Base-by-base conservation (phyloP, 2,797 vertebrate genomes). In the Phaenicophaeus curvirostris region DNA sequence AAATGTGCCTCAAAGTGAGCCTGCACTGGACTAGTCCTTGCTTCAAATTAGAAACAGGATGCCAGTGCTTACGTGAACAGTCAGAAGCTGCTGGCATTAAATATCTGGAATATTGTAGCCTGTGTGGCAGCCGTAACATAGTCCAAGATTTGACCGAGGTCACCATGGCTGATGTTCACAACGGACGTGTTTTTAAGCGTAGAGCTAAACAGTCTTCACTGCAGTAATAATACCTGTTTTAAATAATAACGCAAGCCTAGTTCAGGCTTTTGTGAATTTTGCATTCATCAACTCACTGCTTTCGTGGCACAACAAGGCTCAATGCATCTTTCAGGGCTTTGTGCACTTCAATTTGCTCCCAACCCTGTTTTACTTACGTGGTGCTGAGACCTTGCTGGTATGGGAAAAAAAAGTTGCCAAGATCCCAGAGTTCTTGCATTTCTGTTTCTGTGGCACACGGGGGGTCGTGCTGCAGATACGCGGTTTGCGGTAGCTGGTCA, bases 171-270 rank as follows among this genome's bases (percentile, higher is more conserved):
- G 31, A 14, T 1, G 4, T 16, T 80, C 61, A 46, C 1, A 0
- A 51, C 20, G 37, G 58, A 59, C 14, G 0, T 13, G 35, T 27
- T 80, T 61, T 58, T 66, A 79, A 88, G 67, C 1, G 0, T 15
- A 18, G 23, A n/a, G 62, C 79, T 93, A 54, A 94, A 75, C 30
- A 25, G 39, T 44, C 80, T 68, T 50, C 9, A 1, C 63, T 83
- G 79, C 93, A 83, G 91, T 96, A 95, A 96, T 24, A 97, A 98
- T 98, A 96, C 97, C 97, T 98, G 97, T 98, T 98, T 98, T 97
- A 96, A 96, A 86, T 75, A 66, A 30, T 61, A 62, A 62, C 39
- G 39, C 39, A 50, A 51, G 33, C 65, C 75, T 94, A 89, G 74
- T 80, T 95, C 89, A 85, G 72, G 54, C 66, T 30, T 73, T 66